Conservation (phyloP, 2,113 vertebrate species). For the Neolamprologus falcicula region DNA sequence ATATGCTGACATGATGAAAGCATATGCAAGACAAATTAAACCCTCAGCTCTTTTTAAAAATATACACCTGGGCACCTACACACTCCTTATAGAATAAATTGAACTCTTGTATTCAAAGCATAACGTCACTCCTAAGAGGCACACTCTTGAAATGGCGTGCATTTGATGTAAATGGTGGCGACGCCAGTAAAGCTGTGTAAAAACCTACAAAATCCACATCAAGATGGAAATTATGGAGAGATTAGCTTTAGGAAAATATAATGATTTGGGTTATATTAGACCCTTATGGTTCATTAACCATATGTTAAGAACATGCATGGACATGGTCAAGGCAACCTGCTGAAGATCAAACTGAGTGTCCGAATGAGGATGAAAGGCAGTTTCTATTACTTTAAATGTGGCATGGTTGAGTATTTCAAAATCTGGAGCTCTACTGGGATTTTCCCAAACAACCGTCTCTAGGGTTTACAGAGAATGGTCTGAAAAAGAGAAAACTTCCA, state of each 20-base stretch:
- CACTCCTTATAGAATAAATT: background rate
- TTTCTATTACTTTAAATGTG: background rate
- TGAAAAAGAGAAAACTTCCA: background rate
- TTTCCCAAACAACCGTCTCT: background rate
- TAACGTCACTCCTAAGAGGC: background rate
- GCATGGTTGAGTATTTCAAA: background rate
- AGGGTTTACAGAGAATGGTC: background rate
- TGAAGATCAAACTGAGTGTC: background rate
- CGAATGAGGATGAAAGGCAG: background rate
- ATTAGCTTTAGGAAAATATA: background rate
- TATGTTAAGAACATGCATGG: background rate
- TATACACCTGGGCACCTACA: background rate
- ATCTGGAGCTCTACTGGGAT: background rate
- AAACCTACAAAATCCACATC: background rate
- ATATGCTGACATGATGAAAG: slow-evolving; percentile 3
- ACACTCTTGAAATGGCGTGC: background rate
- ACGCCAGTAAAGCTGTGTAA: background rate
- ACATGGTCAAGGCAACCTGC: background rate
- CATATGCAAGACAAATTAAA: background rate
- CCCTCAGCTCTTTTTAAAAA: background rate
- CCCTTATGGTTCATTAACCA: background rate
- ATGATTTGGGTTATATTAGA: background rate
- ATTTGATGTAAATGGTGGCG: background rate
- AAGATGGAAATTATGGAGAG: background rate
- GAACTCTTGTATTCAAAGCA: background rate